These are phyloP conservation scores for Arenicola marina DNA, from an alignment of 2,888 invertebrate genomes.

Conservation along the genomic window DNA sequence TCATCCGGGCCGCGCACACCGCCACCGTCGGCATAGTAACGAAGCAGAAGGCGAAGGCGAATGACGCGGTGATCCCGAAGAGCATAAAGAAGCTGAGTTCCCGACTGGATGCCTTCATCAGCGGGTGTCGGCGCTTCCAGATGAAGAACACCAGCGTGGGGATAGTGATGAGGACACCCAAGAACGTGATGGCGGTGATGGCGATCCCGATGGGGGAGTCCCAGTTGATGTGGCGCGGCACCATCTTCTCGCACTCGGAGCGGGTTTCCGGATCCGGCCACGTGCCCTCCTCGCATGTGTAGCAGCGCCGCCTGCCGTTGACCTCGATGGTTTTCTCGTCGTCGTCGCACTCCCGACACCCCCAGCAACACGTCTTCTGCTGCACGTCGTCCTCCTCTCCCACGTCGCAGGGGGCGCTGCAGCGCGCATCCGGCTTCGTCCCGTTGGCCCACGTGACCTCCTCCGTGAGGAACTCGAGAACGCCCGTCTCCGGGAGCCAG, in stretches of 20 bases:
- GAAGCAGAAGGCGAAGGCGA: neutral
- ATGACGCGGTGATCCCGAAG: neutral
- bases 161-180: slow-evolving; percentile 22
- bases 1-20: neutral
- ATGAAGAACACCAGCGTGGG: slow-evolving; percentile 27
- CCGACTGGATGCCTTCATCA: slow-evolving; percentile 24
- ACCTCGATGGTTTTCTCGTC: slow-evolving; percentile 26
- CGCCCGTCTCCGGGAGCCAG: neutral
- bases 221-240: slow-evolving; percentile 11
- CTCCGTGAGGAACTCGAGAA: neutral
- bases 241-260: slow-evolving; percentile 23
- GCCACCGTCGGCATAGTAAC: neutral
- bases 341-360: slow-evolving; percentile 34
- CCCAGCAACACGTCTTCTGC: slow-evolving; percentile 38
- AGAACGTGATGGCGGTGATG: slow-evolving; percentile 13
- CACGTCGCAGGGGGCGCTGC: slow-evolving; percentile 30
- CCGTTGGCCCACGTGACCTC: slow-evolving; percentile 11
- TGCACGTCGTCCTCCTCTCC: slow-evolving; percentile 26
- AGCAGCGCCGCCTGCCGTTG: slow-evolving; percentile 22
- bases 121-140: slow-evolving; percentile 23
- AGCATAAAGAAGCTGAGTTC: neutral
- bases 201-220: slow-evolving; percentile 17
- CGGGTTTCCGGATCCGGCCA: slow-evolving; percentile 33
- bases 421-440: slow-evolving; percentile 19
- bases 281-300: slow-evolving; percentile 21